Base-by-base conservation (phyloP, 2,888 invertebrate species). In the Agrotis exclamationis region DNA sequence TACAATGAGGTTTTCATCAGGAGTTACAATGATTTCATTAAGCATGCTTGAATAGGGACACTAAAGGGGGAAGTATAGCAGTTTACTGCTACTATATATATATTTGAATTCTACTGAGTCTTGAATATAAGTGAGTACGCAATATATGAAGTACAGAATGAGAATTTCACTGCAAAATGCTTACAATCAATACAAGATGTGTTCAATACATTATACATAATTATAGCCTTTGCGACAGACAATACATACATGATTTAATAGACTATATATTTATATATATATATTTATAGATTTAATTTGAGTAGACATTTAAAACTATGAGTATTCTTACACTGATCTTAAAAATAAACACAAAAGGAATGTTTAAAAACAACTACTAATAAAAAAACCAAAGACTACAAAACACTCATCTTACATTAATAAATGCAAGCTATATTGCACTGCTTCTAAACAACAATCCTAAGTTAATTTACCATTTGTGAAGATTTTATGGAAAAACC, bases 281-380 rank as follows among this genome's bases (percentile, higher is more conserved):
- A n/a, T n/a, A n/a, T n/a, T n/a, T n/a, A n/a, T n/a, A n/a, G n/a
- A n/a, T n/a, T n/a, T n/a, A n/a, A n/a, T n/a, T n/a, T n/a, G 9
- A n/a, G 13, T 33, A 24, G 9, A 57, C 11, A 39, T 54, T 16
- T 24, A 60, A 33, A 47, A 51, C 6, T 24, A 39, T 60, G 50
- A 74, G 70, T 74, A 70, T 70, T 76, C 24, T 58, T 53, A 75
- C 1, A 66, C 44, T 66, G 45, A 75, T 47, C 20, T 56, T 28
- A 57, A 28, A 51, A 28, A 13, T 33, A 74, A 65, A 58, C 14
- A 45, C 9, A 33, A 47, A 50, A 62, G 56, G 74, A 77, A 70
- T 74, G 70, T 60, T 16, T 45, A 47, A 20, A 0, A 20, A 2
- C 24, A 48, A 16, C 0, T 39, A 33, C 11, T 18, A 67, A 14